Evolutionary conservation across 2,113 vertebrate genomes (phyloP).

Genomic region (Fregata magnificens): DNA sequence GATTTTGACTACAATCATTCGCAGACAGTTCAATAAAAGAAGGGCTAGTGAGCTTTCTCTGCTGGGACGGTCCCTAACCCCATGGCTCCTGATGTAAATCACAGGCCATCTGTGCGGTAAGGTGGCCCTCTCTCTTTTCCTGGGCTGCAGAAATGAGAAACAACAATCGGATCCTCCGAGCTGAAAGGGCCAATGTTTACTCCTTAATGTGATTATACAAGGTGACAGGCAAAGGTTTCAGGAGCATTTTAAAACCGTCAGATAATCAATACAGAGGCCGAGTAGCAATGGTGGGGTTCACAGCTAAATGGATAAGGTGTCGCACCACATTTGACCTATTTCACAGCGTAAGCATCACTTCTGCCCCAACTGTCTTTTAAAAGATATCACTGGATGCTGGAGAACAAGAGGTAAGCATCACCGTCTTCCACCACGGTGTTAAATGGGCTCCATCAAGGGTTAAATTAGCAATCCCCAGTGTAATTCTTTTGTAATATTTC

Average conservation of each 20-base stretch:
- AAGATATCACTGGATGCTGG: not conserved
- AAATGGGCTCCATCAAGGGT: not conserved
- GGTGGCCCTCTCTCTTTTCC: not conserved
- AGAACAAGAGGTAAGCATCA: not conserved
- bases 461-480: not conserved
- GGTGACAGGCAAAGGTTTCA: not conserved
- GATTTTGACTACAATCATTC: not conserved
- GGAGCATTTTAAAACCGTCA: not conserved
- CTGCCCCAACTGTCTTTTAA: slow-evolving; percentile 38
- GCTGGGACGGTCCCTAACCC: slow-evolving; percentile 13
- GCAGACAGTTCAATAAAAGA: slow-evolving; percentile 14
- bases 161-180: not conserved
- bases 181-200: not conserved
- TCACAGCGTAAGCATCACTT: slow-evolving; percentile 51
- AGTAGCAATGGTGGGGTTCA: not conserved
- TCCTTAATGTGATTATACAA: not conserved
- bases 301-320: slow-evolving; percentile 21
- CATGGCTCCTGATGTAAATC: not conserved
- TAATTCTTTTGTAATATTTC: not conserved
- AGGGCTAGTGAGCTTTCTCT: not conserved
- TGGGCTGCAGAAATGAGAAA: not conserved
- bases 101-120: slow-evolving; percentile 7
- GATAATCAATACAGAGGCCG: not conserved
- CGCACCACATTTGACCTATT: slow-evolving; percentile 22
- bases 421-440: not conserved